Percentiles rank a stretch among this genome's conserved stretches.
phyloP scores from a whole-genome alignment of 2,113 vertebrate species.

The Odocoileus virginianus region DNA sequence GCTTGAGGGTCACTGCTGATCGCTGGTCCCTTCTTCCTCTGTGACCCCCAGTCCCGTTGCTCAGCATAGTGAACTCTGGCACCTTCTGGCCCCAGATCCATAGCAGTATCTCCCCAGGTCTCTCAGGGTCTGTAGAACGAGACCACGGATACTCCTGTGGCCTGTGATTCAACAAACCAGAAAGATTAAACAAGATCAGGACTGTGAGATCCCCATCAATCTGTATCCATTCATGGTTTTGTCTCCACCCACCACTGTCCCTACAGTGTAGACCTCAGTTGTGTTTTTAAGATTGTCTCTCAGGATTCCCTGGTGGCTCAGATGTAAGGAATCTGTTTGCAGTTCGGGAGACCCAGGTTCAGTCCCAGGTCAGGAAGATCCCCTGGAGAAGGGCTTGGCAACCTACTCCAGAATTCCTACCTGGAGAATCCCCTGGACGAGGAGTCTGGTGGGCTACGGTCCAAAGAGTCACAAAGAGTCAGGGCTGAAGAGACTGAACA shows the following conservation, averaged over 20 bases:
- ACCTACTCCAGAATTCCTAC: background rate
- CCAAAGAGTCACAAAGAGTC: background rate
- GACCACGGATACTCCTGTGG: accelerated
- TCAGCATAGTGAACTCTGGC: accelerated
- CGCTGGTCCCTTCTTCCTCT: background rate
- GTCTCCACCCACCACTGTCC: background rate
- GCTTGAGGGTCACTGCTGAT: background rate
- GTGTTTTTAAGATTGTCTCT: background rate
- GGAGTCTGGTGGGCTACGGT: background rate
- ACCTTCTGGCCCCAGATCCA: too few species aligned
- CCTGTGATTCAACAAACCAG: accelerated
- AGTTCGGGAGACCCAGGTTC: background rate
- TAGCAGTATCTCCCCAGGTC: too few species aligned
- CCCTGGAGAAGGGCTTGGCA: background rate
- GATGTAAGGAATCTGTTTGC: background rate
- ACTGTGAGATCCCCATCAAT: accelerated
- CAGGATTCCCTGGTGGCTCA: background rate
- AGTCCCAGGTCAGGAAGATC: background rate
- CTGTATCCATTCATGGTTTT: accelerated
- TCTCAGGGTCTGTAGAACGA: background rate
- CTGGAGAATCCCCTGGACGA: background rate
- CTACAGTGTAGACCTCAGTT: too few species aligned
- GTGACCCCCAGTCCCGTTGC: accelerated
- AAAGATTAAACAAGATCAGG: accelerated
- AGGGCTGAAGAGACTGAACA: background rate